These are phyloP conservation scores for Columba guinea DNA, from an alignment of 2,797 vertebrate genomes.

Conservation along the genomic window DNA sequence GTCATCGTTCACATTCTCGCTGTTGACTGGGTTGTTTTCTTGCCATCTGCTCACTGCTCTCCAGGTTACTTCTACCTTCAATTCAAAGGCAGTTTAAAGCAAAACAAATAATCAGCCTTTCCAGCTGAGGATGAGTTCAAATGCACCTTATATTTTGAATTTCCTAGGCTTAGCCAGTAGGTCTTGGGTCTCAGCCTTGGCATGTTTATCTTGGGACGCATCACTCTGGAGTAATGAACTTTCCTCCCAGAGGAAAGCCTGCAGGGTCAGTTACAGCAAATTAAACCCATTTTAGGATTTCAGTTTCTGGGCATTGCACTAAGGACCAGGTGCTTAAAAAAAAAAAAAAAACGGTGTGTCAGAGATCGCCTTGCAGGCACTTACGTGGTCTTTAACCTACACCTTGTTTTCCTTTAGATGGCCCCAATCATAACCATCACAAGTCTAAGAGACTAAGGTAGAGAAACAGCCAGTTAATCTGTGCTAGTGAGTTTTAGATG, in stretches of 20 bases:
- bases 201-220: background rate
- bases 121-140: background rate
- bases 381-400: background rate
- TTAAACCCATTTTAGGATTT: background rate
- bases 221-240: background rate
- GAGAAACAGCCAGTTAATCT: background rate
- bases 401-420: background rate
- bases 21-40: background rate
- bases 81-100: background rate
- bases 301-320: background rate
- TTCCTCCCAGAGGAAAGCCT: background rate
- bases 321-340: background rate
- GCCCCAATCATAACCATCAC: background rate
- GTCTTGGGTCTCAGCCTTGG: background rate
- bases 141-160: background rate
- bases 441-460: background rate
- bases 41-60: background rate
- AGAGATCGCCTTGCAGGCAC: background rate
- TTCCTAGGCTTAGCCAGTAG: background rate
- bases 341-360: background rate
- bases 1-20: accelerated
- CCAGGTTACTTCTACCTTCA: background rate
- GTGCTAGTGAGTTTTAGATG: background rate
- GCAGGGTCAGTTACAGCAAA: background rate
- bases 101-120: background rate